Evolutionary conservation across 64 coral and sea anemone genomes (phyloP).

Genomic region (Montipora sp.): DNA sequence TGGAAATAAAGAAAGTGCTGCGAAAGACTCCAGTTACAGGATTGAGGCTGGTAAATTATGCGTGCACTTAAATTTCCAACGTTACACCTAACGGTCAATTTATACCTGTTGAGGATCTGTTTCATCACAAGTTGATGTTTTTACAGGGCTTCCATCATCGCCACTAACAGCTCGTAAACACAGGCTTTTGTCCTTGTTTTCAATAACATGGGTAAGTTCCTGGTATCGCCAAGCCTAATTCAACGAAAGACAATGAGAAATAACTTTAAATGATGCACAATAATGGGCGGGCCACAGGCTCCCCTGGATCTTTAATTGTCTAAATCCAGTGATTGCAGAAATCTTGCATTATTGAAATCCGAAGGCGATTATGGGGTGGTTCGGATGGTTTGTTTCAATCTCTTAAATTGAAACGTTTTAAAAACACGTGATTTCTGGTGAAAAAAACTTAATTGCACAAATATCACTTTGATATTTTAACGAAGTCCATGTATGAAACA

Average conservation of each 20-base stretch:
- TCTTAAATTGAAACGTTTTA: too few species aligned
- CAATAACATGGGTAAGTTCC: neutral
- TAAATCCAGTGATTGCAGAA: too few species aligned
- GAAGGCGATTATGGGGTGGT: too few species aligned
- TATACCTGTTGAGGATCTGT: conserved; percentile 12
- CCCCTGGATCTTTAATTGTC: neutral
- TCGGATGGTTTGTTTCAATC: too few species aligned
- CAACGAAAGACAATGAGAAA: neutral
- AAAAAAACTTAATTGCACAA: too few species aligned
- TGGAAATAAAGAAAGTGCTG: too few species aligned
- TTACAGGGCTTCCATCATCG: neutral
- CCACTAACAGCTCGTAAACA: neutral
- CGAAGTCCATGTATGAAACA: too few species aligned
- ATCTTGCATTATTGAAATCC: too few species aligned
- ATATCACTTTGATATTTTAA: too few species aligned
- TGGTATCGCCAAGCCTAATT: conserved; percentile 9
- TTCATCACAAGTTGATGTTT: conserved; percentile 21
- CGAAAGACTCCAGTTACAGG: neutral
- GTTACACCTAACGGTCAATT: neutral
- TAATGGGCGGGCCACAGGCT: neutral
- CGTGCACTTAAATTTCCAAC: neutral
- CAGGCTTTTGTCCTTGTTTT: neutral
- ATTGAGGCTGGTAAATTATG: neutral
- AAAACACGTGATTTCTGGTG: too few species aligned
- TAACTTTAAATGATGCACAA: neutral